Base-by-base conservation (phyloP, 2,888 invertebrate species). In the Uloborus plumipes region DNA sequence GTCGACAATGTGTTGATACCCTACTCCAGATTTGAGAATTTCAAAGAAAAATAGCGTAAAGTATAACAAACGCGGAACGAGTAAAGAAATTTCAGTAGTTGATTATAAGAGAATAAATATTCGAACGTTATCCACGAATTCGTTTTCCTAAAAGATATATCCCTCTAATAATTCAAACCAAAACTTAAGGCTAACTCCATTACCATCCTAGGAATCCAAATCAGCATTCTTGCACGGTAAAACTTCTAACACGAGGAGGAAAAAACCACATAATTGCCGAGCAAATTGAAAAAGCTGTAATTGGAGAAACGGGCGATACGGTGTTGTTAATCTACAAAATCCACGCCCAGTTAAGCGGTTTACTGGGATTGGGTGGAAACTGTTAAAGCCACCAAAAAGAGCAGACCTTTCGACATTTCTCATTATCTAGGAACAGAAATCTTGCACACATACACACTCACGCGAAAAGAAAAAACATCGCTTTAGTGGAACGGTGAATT, bases 321-420 rank as follows among this genome's bases (percentile, higher is more conserved):
- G 62, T 26, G 62, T 15, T 31, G 62, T 20, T n/a, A 39, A 15
- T 20, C n/a, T 13, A 15, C 15, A 22, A 22, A 20, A 47, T 51
- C 47, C 16, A 66, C 66, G 51, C 66, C 66, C 26, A 51, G 51
- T 51, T 49, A 9, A 51, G 26, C 26, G 6, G 15, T 66, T 51
- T 66, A 66, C 26, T 16, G 26, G 49, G 50, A 20, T n/a, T 61
- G 61, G 59, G 75, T 53, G 59, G 50, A 55, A 39, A 50, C 66
- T 47, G 66, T 18, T 51, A 75, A 75, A 59, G 67, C 75, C 75
- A 50, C 75, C 50, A 31, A 49, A 50, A 39, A 39, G 39, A 39
- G 39, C 9, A 39, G 39, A 39, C 39, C 39, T 39, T 39, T 39
- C 39, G 39, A 39, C 39, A 39, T 39, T 39, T 6, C 39, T 39